Evolutionary conservation across 2,797 vertebrate species (phyloP), one percentile per base, ranked within the genome.

Genomic region (Coregonus ussuriensis): DNA sequence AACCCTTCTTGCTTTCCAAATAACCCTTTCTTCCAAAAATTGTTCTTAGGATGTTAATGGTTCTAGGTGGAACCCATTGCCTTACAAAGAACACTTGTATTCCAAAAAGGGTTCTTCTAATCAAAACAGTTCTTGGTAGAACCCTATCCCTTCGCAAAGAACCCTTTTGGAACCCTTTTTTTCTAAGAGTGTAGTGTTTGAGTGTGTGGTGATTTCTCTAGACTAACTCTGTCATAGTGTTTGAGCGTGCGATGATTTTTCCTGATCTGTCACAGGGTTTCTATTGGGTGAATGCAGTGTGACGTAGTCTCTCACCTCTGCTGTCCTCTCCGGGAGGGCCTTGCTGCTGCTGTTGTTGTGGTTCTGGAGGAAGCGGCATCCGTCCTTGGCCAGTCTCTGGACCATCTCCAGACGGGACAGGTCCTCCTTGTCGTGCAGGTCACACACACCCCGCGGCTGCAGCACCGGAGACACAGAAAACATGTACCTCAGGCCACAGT

Each of bases 401-500:
- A 97, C 96, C 93, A 97, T 95, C 88, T 98, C 97, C 37, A 97
- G 92, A 31, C 93, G 91, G 83, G 96, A 95, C 52, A 96, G 88
- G 80, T 98, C 96, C 90, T 98, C 96, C 91, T 94, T 95, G 84
- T 95, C 96, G 68, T 94, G 95, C 80, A 96, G 91, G 80, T 94
- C 95, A 91, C 96, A 96, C 86, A 95, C 93, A 74, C 83, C 95
- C 88, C 86, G 93, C 88, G 85, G 96, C 95, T 98, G 97, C 85
- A 98, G 90, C 77, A 92, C 95, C 86, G 96, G 96, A 89, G 97
- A 90, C 88, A 96, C 93, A 86, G 96, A 94, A 85, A 98, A 98
- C 84, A 99, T 92, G 91, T 97, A 96, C 92, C 92, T 97, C 88
- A 99, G 96, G 88, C 97, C 97, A 89, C 97, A 98, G 56, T 98